Evolutionary conservation across 1,140 invertebrate genomes (phyloP), one percentile per base, ranked within the genome.

Genomic region (Dendroctonus valens): DNA sequence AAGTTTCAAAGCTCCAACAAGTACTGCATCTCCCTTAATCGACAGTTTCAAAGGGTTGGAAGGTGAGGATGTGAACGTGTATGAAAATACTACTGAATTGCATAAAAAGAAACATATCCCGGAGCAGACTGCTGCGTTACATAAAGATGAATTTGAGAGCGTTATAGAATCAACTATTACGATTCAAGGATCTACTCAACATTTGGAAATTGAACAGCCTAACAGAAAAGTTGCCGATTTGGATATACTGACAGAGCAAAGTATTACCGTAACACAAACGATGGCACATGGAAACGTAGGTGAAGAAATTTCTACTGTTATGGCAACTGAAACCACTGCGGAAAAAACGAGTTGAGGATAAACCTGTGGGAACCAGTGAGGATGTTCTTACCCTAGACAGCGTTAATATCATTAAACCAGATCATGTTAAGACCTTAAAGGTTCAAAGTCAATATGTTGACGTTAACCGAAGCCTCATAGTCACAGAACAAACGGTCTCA

Each of bases 221-320:
- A 70, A 75, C 41, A 65, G 70, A 7, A 75, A 75, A 65, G 77
- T 59, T 57, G 83, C 79, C 5, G 75, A 75, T n/a, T 59, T 81
- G 8, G 70, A 68, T 15, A 77, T 84, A 54, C 76, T 78, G 41
- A 78, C 81, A 64, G 77, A 75, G 41, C 79, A 80, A 69, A 77
- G 81, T 64, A 49, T 86, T 6, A 79, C 74, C 2, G 75, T 85
- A 14, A 80, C 78, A 46, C 75, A 85, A 73, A 75, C 84, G 5
- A 68, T 79, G 37, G 51, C 75, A 0, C 73, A 83, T 49, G 83
- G 84, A 55, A 79, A 79, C 68, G 79, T 83, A 73, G 76, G 76
- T 65, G 67, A 78, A 59, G 75, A 81, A 72, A 70, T 83, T 0
- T 69, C 78, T 4, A 77, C 73, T 67, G 77, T 75, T 2, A 66